Base-by-base conservation (phyloP, 2,797 vertebrate genomes). In the Varecia variegata region DNA sequence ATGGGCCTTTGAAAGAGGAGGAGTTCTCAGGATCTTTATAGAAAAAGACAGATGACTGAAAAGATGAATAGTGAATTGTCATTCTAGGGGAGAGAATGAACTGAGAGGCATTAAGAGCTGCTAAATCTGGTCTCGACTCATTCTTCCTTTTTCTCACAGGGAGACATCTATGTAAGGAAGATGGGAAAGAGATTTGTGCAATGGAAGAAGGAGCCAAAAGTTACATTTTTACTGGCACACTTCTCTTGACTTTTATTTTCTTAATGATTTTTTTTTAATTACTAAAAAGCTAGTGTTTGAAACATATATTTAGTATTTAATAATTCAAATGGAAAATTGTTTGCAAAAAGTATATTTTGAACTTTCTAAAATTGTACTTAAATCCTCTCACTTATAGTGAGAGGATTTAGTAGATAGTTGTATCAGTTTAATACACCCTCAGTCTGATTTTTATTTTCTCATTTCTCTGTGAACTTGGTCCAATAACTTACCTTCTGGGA, bases 241-340 rank as follows among this genome's bases (percentile, higher is more conserved):
- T 77, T 60, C 27, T 81, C 20, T 35, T 68, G 20, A 32, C 65
- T 96, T 96, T 56, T 15, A 60, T 25, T 93, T 82, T 54, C 38
- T 54, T 84, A 58, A 45, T 23, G 9, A 80, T 65, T 56, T 79
- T 56, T 79, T 94, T 76, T 90, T 56, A 86, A 84, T 58, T 50
- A 38, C 18, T 32, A 60, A 90, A 94, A 84, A 54, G 0, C 8
- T 54, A 0, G 12, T 35, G 17, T 56, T 88, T 74, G 73, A 92
- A 96, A 68, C 80, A 86, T 8, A 50, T 50, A 56, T 87, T 95
- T 13, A n/a, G 12, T 65, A 71, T 83, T 92, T n/a, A 94, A 58
- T 60, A 92, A 94, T 85, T 95, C 40, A 87, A 92, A 82, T 15
- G 77, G 11, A 73, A 81, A 88, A 70, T 76, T 67, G 73, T 54